Conservation (phyloP, 2,888 invertebrate species). For the Amaurobius ferox region DNA sequence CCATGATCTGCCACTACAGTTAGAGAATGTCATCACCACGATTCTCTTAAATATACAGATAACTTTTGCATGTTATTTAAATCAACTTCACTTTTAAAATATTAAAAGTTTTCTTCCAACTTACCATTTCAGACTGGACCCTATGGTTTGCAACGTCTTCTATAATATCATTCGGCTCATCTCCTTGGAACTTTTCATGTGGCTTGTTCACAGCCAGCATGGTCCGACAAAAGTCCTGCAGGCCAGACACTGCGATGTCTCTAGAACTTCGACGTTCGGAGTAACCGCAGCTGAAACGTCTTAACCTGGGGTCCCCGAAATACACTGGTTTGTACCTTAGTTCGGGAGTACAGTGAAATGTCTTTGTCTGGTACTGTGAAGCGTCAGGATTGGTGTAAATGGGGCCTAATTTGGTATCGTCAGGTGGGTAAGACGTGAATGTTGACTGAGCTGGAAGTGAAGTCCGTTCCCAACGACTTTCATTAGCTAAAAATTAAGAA, state of each 20-base stretch:
- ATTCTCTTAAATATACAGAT: no score
- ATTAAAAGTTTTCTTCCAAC: no score
- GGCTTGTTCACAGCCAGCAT: constrained; percentile 52
- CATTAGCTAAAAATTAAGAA: constrained; percentile 18
- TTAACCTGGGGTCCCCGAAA: constrained; percentile 46
- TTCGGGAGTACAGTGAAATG: constrained; percentile 58
- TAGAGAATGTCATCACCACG: no score
- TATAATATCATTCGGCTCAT: background rate
- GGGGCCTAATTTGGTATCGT: background rate
- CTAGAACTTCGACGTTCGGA: constrained; percentile 26
- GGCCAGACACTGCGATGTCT: constrained; percentile 15
- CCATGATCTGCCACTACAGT: no score
- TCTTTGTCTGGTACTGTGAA: constrained; percentile 12
- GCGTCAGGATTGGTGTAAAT: background rate
- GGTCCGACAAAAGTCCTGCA: constrained; percentile 58
- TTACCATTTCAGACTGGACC: background rate
- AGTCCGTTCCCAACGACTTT: constrained; percentile 38
- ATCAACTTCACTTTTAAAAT: no score
- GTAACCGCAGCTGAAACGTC: constrained; percentile 52
- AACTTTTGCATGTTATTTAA: no score
- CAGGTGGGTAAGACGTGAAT: background rate
- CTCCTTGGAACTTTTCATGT: background rate
- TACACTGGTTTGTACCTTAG: constrained; percentile 57
- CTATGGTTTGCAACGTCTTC: background rate
- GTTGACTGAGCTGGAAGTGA: constrained; percentile 34